phyloP scores from a whole-genome alignment of 2,113 vertebrate species.

The Pterocles orientalis region DNA sequence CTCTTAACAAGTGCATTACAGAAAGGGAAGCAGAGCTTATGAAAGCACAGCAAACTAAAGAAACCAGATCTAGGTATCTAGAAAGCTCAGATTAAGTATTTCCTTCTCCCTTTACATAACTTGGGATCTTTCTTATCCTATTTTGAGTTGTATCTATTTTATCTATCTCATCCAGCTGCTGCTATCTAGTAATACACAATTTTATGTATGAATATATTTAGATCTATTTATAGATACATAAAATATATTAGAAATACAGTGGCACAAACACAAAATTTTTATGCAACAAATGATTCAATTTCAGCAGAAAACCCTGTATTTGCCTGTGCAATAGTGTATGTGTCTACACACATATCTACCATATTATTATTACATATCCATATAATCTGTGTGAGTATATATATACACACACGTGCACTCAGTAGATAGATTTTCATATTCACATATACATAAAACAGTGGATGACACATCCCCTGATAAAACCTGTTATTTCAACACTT shows the following conservation, averaged over 20 bases:
- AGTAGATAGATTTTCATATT: slow-evolving; percentile 78
- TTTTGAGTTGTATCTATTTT: neutral
- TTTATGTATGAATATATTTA: neutral
- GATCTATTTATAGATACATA: neutral
- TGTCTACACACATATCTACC: neutral
- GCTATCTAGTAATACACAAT: neutral
- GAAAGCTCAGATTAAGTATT: neutral
- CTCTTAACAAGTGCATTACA: neutral
- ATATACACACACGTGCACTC: neutral
- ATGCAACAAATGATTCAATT: neutral
- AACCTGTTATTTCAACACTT: slow-evolving; percentile 82
- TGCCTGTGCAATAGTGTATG: neutral
- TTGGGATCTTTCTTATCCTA: neutral
- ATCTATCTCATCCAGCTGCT: neutral
- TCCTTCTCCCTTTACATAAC: neutral
- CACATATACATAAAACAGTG: slow-evolving; percentile 78
- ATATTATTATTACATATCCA: slow-evolving; percentile 25
- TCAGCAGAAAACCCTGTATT: neutral
- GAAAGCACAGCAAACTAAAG: neutral
- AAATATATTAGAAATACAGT: neutral
- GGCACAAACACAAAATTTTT: neutral
- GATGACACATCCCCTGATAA: slow-evolving; percentile 77
- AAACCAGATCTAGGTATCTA: neutral
- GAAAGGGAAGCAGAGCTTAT: neutral
- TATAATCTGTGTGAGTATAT: slow-evolving; percentile 23